Evolutionary conservation across 2,888 invertebrate species (phyloP), one percentile per base, ranked within the genome.

Genomic region (Leucoptera coffeella): DNA sequence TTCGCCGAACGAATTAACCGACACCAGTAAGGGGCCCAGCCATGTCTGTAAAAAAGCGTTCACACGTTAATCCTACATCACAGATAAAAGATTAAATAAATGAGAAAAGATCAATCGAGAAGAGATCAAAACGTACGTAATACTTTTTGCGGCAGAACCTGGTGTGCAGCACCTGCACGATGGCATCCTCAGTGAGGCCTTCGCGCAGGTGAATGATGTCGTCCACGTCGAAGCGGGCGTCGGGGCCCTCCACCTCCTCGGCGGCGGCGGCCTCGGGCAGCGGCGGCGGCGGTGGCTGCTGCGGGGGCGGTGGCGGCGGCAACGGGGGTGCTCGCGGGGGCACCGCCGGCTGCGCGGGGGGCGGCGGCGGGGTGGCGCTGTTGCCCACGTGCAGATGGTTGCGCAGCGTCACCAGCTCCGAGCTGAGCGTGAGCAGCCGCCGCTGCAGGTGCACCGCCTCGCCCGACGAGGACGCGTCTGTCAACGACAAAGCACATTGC

Each of bases 381-480:
- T 24, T 24, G 15, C 55, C 84, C 45, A 88, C 89, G 73, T 90
- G 89, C 50, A 92, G 75, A 39, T 89, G 81, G 72, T 90, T 91
- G 42, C 92, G 78, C 53, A 93, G 78, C 40, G 91, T 91, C 52
- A 91, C 89, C 74, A 93, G 74, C 74, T 92, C 91, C 40, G 90
- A 85, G 72, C 89, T 89, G 39, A 93, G 77, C 59, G 86, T 91
- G 50, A 89, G 84, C 50, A 92, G 76, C 41, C 90, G 82, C 59
- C 91, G 91, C 73, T 92, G 90, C 50, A 92, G 74, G 58, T 91
- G 91, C 45, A 90, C 91, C 41, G 91, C 91, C 75, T 92, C 92
- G 75, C 90, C 91, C 43, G 90, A 90, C 36, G 90, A 91, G 44
- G 91, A 89, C 44, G 91, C 91, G 85, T 92, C 92, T 92, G 76